A percentile compares a stretch with the other conserved stretches of the same genome.
Conservation (phyloP, 2,113 vertebrate species). For the Oryzias melastigma region DNA sequence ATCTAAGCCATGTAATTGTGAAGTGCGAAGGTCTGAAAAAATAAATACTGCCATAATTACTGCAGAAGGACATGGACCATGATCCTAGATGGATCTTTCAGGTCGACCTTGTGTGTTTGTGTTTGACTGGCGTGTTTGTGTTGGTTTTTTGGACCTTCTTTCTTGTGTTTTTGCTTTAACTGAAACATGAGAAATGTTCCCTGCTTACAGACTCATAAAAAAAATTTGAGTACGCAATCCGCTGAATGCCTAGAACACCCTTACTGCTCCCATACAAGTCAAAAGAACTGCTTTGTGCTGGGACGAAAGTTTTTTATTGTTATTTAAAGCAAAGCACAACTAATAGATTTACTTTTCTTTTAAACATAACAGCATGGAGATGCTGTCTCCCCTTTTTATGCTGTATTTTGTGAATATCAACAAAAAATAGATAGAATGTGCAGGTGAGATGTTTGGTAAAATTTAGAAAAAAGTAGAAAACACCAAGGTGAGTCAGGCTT, state of each 20-base stretch:
- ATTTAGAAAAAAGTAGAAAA: not conserved
- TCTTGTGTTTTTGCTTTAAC: constrained; percentile 32
- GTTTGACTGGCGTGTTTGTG: constrained; percentile 38
- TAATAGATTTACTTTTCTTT: too few relatives aligned
- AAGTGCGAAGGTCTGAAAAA: constrained; percentile 75
- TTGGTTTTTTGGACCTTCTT: constrained; percentile 36
- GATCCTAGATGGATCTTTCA: constrained; percentile 80
- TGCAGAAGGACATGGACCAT: constrained; percentile 78
- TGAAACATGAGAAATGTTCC: constrained; percentile 53
- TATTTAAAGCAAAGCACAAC: too few relatives aligned
- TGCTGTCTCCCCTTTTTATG: too few relatives aligned
- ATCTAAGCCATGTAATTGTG: constrained; percentile 62
- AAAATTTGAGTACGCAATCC: not conserved
- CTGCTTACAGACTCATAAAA: constrained; percentile 5
- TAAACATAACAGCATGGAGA: too few relatives aligned
- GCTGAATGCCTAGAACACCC: not conserved
- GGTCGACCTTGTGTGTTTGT: constrained; percentile 45
- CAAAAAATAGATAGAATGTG: not conserved
- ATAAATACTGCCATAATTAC: constrained; percentile 84
- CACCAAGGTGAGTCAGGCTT: not conserved
- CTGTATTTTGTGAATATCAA: too few relatives aligned
- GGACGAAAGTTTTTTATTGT: too few relatives aligned
- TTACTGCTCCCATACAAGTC: too few relatives aligned
- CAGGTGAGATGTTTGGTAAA: constrained; percentile 11
- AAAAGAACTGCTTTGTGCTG: too few relatives aligned